Evolutionary conservation across 2,113 vertebrate species (phyloP), one percentile per base, ranked within the genome.

Genomic region (Pelusios castaneus): DNA sequence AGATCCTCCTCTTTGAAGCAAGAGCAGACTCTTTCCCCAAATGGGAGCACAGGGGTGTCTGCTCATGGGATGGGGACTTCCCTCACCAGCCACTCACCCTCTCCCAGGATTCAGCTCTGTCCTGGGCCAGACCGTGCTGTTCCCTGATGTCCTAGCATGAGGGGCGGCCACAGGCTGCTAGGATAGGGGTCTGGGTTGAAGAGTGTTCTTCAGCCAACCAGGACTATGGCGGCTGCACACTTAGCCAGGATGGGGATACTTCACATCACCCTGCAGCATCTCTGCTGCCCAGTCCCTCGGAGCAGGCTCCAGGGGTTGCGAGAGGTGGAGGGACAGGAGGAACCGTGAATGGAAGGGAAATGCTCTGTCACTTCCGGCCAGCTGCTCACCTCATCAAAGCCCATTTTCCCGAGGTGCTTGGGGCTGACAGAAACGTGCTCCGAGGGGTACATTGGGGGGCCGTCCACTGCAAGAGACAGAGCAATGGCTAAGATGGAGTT

Each of bases 341-440:
- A 5, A 16, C 29, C 11, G 34, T 17, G 7, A 17, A 80, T 17
- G 49, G 47, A 80, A 12, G 25, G 25, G 22, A 45, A 25, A 76
- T 5, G 11, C 11, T 41, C 41, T 76, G 24, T 45, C 24, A 13
- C 41, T 45, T 41, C 38, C 27, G 7, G 2, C 0, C 21, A 13
- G 24, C 13, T 25, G 80, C 97, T 96, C 92, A 99, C 99, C 98
- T 99, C 99, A 96, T 99, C 98, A 95, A 99, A 99, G 31, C 98
- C 98, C 98, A 99, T 98, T 94, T 99, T 99, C 56, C 99, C 99
- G 63, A 98, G 98, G 1, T 97, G 98, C 94, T 98, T 99, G 5
- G 98, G 98, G 34, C 98, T 98, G 89, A 98, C 88, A 43, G 98
- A 98, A 90, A 99, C 96, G n/a, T 98, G 97, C 43, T 94, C 97